A percentile compares a stretch with the other conserved stretches of the same genome.
Evolutionary conservation across 2,888 invertebrate species (phyloP).

Genomic region (Synanthedon vespiformis): DNA sequence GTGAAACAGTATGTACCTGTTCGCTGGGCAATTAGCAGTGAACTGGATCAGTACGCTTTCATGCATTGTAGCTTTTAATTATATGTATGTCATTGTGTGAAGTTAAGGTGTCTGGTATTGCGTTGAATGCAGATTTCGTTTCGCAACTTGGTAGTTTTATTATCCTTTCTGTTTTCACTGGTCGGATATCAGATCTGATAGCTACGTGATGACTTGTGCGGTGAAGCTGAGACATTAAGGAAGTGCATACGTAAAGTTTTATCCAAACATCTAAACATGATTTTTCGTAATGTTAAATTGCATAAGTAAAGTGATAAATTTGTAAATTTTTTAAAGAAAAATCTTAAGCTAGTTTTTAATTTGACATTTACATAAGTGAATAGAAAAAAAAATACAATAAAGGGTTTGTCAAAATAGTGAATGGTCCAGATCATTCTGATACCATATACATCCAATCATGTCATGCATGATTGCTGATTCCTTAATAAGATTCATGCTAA

Average conservation of each 20-base stretch:
- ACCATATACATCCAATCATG: too few species aligned
- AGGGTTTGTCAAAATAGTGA: too few species aligned
- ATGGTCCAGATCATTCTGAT: too few species aligned
- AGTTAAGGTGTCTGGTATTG: neutral
- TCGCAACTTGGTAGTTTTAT: conserved; percentile 16
- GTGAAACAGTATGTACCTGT: conserved; percentile 14
- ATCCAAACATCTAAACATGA: neutral
- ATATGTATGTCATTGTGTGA: neutral
- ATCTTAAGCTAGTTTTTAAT: too few species aligned
- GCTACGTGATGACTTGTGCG: conserved; percentile 13
- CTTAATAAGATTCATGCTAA: too few species aligned
- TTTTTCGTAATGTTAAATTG: too few species aligned
- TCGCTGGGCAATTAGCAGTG: neutral
- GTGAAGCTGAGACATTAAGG: neutral
- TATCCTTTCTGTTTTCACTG: conserved; percentile 18
- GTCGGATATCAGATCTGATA: conserved; percentile 13
- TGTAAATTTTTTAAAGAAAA: too few species aligned
- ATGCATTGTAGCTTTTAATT: conserved; percentile 1
- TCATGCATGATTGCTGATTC: too few species aligned
- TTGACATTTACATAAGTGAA: too few species aligned
- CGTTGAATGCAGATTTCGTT: conserved; percentile 1
- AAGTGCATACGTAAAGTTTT: neutral
- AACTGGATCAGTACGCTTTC: neutral
- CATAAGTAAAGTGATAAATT: too few species aligned
- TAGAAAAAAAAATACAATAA: too few species aligned